phyloP scores from a whole-genome alignment of 1,140 invertebrate genomes.

The Drosophila setifemur region DNA sequence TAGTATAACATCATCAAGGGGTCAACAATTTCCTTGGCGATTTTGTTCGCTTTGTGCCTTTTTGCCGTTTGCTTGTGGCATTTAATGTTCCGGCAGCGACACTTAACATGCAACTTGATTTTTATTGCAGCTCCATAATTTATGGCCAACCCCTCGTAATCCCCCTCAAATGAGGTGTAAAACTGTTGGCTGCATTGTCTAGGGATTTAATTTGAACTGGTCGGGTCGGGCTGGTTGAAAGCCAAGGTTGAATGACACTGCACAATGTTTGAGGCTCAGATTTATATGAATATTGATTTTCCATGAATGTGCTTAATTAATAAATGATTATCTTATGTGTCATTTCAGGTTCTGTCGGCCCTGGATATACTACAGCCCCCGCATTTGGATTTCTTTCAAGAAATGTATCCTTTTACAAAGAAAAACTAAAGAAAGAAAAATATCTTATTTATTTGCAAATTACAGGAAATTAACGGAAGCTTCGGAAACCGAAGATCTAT shows the following conservation, averaged over 20 bases:
- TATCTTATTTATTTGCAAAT: too few relatives aligned
- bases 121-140: slow-evolving; percentile 69
- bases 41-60: slow-evolving; percentile 5
- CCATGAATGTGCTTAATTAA: slow-evolving; percentile 34
- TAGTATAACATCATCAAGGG: slow-evolving; percentile 56
- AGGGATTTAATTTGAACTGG: slow-evolving; percentile 26
- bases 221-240: neutral
- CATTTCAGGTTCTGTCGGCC: slow-evolving; percentile 96
- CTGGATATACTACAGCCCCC: slow-evolving; percentile 98
- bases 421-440: too few relatives aligned
- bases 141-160: slow-evolving; percentile 23
- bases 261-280: neutral
- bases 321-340: slow-evolving; percentile 56
- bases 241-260: slow-evolving; percentile 18
- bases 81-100: slow-evolving; percentile 70
- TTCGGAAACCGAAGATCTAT: too few relatives aligned
- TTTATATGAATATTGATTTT: slow-evolving; percentile 15
- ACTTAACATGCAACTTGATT: slow-evolving; percentile 78
- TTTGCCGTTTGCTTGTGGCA: slow-evolving; percentile 45
- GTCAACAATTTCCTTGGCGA: slow-evolving; percentile 50
- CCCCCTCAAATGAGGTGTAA: slow-evolving; percentile 52
- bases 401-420: slow-evolving; percentile 96
- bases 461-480: too few relatives aligned
- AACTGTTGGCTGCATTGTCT: slow-evolving; percentile 48
- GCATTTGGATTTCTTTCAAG: slow-evolving; percentile 98